These are phyloP conservation scores for Lissocephala sabroskyi DNA, from an alignment of 2,888 invertebrate genomes.

Conservation along the genomic window DNA sequence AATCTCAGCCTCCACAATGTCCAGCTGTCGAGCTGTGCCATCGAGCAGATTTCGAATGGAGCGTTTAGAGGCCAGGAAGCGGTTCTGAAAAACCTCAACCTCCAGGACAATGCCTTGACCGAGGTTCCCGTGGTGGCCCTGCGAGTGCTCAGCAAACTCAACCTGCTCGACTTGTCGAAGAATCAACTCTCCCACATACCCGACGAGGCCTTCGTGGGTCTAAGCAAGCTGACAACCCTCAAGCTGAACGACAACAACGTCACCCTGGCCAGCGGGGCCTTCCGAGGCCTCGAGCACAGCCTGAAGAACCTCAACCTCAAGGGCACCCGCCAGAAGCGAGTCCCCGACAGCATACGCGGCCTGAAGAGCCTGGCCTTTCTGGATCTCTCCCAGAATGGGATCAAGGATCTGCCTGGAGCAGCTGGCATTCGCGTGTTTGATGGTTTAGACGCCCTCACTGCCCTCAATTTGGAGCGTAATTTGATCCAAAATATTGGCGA, in stretches of 20 bases:
- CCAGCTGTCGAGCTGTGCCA: slow-evolving; percentile 87
- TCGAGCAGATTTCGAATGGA: slow-evolving; percentile 79
- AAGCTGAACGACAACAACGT: slow-evolving; percentile 92
- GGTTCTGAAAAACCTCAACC: slow-evolving; percentile 85
- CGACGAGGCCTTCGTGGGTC: slow-evolving; percentile 83
- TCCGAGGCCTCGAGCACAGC: slow-evolving; percentile 85
- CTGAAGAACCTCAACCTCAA: slow-evolving; percentile 92
- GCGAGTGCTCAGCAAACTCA: slow-evolving; percentile 79
- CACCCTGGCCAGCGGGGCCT: slow-evolving; percentile 79
- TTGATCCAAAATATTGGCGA: slow-evolving; percentile 84
- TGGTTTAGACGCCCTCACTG: slow-evolving; percentile 84
- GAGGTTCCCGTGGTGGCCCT: slow-evolving; percentile 85
- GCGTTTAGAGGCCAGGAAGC: slow-evolving; percentile 89
- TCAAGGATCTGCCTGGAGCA: slow-evolving; percentile 84
- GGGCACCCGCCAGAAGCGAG: slow-evolving; percentile 84
- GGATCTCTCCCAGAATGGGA: slow-evolving; percentile 90
- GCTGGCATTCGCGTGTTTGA: slow-evolving; percentile 81
- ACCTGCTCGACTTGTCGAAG: slow-evolving; percentile 87
- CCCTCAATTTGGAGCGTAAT: slow-evolving; percentile 89
- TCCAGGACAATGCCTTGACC: slow-evolving; percentile 86
- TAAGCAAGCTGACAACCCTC: slow-evolving; percentile 83
- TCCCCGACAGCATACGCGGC: slow-evolving; percentile 86
- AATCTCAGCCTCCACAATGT: slow-evolving; percentile 85
- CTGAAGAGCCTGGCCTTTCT: slow-evolving; percentile 87
- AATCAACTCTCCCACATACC: slow-evolving; percentile 83